Base-by-base conservation (phyloP, 2,888 invertebrate species). In the Limnephilus marmoratus region DNA sequence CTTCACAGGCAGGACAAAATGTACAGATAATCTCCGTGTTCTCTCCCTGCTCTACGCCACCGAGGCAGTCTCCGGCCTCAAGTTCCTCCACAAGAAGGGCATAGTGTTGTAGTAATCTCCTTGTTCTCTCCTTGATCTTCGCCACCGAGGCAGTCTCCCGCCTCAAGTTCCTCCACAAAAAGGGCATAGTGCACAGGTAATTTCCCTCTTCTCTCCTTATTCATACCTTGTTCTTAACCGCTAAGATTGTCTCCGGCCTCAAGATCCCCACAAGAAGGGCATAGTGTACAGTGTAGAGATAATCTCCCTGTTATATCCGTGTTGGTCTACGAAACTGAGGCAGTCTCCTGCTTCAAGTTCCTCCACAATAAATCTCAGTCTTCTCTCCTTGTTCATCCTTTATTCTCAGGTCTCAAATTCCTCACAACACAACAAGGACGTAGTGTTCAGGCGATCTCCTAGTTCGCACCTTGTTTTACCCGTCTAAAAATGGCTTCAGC, bases 281-380 rank as follows among this genome's bases (percentile, higher is more conserved):
- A 99, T 99, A 94, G 98, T 99, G 94, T 99, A 99, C 96, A 98
- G 98, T 99, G 94, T 99, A 99, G 96, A 98, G 99, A 99, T 99
- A 95, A 94, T 94, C 93, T 90, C 13, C 68, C n/a, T 24, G 24
- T 31, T 37, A n/a, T 1, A 9, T 24, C 99, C 13, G 97, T 98
- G 94, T 99, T 98, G 94, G 99, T 99, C 96, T 37, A 37, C 37
- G 37, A 4, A 3, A 37, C 37, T 4, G 37, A 37, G 37, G 37
- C 37, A 37, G 37, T 99, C 94, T 99, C 98, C 41, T 99, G 99
- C 53, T 96, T 99, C 90, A 99, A 99, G 95, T 99, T 99, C 95
- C 96, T 99, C 91, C 99, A 99, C 96, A 98, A 98, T 95, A 98
- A 99, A 94, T 94, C 93, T 31, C 31, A 31, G 1, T 90, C 9